These are phyloP conservation scores for Delia radicum DNA, from an alignment of 1,140 invertebrate genomes.

Conservation along the genomic window DNA sequence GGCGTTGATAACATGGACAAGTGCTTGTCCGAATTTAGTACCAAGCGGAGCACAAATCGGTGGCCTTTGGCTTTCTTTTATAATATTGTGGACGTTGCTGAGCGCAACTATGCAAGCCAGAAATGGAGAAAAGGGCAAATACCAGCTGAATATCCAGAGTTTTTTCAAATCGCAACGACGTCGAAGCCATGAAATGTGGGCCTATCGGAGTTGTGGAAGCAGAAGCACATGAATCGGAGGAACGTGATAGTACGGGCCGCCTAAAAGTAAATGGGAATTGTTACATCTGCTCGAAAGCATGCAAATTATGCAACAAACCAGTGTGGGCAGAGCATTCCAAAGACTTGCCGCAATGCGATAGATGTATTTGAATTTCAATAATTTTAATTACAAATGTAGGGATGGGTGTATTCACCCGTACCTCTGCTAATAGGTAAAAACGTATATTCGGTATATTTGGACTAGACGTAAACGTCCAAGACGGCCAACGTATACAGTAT, in stretches of 20 bases:
- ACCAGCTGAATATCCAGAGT: not conserved
- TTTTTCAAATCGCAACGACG: not conserved
- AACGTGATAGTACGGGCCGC: not conserved
- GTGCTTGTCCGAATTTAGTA: constrained; percentile 38
- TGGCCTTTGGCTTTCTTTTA: constrained; percentile 47
- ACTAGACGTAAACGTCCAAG: too few relatives aligned
- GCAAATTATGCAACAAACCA: not conserved
- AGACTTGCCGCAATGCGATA: not conserved
- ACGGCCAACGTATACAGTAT: too few relatives aligned
- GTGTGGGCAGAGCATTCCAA: not conserved
- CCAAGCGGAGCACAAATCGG: constrained; percentile 33
- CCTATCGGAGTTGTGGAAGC: not conserved
- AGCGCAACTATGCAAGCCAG: not conserved
- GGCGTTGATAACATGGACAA: constrained; percentile 57
- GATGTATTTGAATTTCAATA: constrained; percentile 5
- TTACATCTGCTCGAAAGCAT: not conserved
- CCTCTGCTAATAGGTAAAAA: too few relatives aligned
- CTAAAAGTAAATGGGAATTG: not conserved
- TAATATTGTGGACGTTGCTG: constrained; percentile 41
- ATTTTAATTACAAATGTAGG: constrained; percentile 17
- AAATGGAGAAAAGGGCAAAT: not conserved
- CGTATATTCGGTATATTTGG: too few relatives aligned
- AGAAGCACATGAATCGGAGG: not conserved
- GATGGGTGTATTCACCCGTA: too few relatives aligned
- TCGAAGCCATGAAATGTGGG: not conserved